Evolutionary conservation across 2,797 vertebrate genomes (phyloP), one percentile per base, ranked within the genome.

Genomic region (Enteromius anoplus): DNA sequence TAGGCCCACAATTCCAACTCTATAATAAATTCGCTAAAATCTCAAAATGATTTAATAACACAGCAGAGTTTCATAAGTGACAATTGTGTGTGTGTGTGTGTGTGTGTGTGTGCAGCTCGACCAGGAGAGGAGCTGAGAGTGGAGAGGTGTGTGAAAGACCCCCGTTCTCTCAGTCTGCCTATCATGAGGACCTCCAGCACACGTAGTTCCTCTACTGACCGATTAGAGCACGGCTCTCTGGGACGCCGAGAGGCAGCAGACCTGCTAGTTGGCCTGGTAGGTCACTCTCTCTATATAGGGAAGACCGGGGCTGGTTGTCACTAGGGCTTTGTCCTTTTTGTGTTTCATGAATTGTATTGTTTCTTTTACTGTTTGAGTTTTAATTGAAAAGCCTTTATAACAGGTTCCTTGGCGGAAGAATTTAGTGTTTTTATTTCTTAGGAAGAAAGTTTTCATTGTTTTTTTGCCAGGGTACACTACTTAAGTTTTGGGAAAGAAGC

Each of bases 41-140:
- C 40, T 42, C 9, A 42, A 42, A 10, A 42, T 42, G 8, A 10
- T 42, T 42, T 42, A 42, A 42, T 42, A 42, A 42, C 40, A 42
- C 40, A 10, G 40, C 40, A 10, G 9, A 42, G 40, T 42, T 42
- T 42, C 40, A 42, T 42, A 51, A 32, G 49, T 72, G 26, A 29
- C 2, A 1, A 40, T 53, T 77, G 40, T 42, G 9, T 42, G 9
- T 84, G 19, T 69, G 71, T 82, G 42, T 80, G 40, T 78, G 17
- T 75, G 65, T 40, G 19, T 71, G 69, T 17, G 12, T 26, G 53
- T 83, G 40, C 85, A 99, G 98, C 97, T 49, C 97, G 96, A 51
- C 94, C 95, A 0, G 96, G 96, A 2, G 95, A 96, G 0, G 97
- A 98, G 90, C 92, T 96, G 88, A 97, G 96, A 88, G 96, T 97